Evolutionary conservation across 2,888 invertebrate species (phyloP), one percentile per base, ranked within the genome.

Genomic region (Cremastinae sp.): DNA sequence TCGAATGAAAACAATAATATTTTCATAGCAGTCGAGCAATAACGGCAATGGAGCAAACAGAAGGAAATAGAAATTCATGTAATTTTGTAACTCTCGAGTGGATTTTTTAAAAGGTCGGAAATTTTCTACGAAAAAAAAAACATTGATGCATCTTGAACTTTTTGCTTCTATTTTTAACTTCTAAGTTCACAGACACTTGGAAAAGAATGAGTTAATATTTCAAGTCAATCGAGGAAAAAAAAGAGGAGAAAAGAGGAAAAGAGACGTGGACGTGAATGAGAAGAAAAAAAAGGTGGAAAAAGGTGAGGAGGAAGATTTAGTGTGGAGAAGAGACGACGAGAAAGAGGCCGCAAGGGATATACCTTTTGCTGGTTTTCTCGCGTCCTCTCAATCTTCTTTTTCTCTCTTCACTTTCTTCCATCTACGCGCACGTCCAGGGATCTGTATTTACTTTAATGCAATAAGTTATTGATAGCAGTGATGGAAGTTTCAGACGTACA

Each of bases 401-500:
- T 41, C 12, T 8, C 16, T 16, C 35, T 28, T 37, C 16, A 51
- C 39, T 69, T 51, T 18, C 22, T 12, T 59, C 58, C 1, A 16
- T 20, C 5, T 1, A 69, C 28, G 12, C 14, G 14, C 37, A 35
- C 37, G 8, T 51, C 12, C 12, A 51, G 37, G 5, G 28, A 47
- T 43, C 22, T 59, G 47, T 18, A 39, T 62, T 18, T 51, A 39
- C 37, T 37, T n/a, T 41, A 43, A 45, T 61, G 28, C 45, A 62
- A 68, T 62, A 62, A 69, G 20, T 69, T 74, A 74, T 69, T 64
- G 74, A 74, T 69, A 69, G 62, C 2, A 28, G 43, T 49, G 69
- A 51, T 43, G 62, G 49, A 62, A 49, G 56, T 41, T 49, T 41
- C 28, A 47, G 71, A 71, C 56, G 56, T 45, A 56, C 28, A 41